phyloP scores from a whole-genome alignment of 2,888 invertebrate genomes.

The Dryomyza anilis region DNA sequence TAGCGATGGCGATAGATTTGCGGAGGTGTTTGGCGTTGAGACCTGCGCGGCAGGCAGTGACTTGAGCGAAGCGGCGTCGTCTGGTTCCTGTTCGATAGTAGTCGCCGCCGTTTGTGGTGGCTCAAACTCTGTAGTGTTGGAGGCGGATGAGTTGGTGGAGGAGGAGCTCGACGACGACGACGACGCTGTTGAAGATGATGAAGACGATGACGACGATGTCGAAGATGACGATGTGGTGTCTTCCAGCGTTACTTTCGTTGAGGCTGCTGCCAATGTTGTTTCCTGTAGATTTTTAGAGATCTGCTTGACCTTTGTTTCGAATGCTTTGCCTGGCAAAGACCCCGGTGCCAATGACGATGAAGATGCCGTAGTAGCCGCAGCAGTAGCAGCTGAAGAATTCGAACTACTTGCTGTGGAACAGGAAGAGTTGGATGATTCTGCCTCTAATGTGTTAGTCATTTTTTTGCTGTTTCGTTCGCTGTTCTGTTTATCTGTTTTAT shows the following conservation, averaged over 20 bases:
- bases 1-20: not conserved
- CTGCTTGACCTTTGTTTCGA: slow-evolving; percentile 54
- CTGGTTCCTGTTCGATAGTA: too few relatives aligned
- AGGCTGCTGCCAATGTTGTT: slow-evolving; percentile 45
- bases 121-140: too few relatives aligned
- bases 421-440: not conserved
- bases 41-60: slow-evolving; percentile 32
- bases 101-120: slow-evolving; percentile 30
- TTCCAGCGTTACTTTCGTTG: slow-evolving; percentile 16
- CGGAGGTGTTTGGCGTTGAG: slow-evolving; percentile 22
- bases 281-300: slow-evolving; percentile 55
- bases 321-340: slow-evolving; percentile 31
- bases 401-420: not conserved
- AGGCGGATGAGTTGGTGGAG: not conserved
- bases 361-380: not conserved
- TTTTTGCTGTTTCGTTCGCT: not conserved
- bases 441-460: not conserved
- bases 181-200: too few relatives aligned
- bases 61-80: not conserved
- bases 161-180: not conserved
- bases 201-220: too few relatives aligned
- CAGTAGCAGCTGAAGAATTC: not conserved
- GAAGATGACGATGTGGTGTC: slow-evolving; percentile 28
- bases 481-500: not conserved
- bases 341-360: not conserved